phyloP scores from a whole-genome alignment of 2,113 vertebrate species.

The Delphinapterus leucas region DNA sequence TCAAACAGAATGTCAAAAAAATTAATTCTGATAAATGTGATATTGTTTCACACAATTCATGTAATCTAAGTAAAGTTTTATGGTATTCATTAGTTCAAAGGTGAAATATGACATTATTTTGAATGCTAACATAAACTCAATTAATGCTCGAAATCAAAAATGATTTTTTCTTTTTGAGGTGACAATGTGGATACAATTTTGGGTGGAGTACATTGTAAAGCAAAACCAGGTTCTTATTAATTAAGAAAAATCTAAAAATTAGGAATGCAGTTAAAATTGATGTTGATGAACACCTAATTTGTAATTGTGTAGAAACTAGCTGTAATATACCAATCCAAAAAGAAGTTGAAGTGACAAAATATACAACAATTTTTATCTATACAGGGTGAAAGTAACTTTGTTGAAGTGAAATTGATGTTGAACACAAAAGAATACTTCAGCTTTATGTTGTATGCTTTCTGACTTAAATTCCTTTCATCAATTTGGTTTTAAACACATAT shows the following conservation, averaged over 20 bases:
- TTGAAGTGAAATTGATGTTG: neutral
- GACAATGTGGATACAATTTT: neutral
- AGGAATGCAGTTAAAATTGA: neutral
- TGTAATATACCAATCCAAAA: neutral
- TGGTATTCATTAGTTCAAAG: neutral
- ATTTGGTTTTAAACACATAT: conserved; percentile 10
- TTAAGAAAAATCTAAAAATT: neutral
- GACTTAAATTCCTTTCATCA: neutral
- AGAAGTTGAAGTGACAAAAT: neutral
- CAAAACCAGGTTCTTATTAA: neutral
- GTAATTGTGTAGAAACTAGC: neutral
- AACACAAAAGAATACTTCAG: neutral
- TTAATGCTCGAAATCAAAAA: neutral
- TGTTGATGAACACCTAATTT: neutral
- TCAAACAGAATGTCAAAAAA: neutral
- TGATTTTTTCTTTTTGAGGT: neutral
- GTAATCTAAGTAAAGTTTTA: neutral
- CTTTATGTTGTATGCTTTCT: neutral
- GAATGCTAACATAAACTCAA: neutral
- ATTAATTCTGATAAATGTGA: neutral
- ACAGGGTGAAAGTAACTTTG: neutral
- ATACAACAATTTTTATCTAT: neutral
- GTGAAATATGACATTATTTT: neutral
- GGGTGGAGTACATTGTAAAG: neutral
- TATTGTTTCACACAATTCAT: neutral